Conservation (phyloP, 2,797 vertebrate genomes). For the Amblyopsis hoosieri region DNA sequence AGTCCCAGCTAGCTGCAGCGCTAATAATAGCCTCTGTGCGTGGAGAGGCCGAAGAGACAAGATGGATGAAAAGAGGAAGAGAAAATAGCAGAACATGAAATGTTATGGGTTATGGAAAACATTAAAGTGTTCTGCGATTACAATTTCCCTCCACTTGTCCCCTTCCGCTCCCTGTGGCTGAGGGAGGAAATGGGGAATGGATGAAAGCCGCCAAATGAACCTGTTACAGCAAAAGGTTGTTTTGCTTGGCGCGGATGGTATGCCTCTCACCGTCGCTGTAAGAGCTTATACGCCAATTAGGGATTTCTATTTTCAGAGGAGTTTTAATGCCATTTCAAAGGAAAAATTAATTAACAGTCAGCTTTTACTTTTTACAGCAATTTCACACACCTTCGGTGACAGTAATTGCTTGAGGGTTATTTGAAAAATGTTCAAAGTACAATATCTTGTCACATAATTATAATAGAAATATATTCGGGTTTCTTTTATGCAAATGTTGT, state of each 20-base stretch:
- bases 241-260: conserved; percentile 48
- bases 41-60: conserved; percentile 4
- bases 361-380: conserved; percentile 68
- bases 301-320: conserved; percentile 69
- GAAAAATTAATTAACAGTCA: conserved; percentile 69
- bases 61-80: conserved; percentile 6
- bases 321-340: conserved; percentile 73
- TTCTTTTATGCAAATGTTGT: conserved; percentile 27
- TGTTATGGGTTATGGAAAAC: neutral
- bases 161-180: conserved; percentile 28
- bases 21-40: too few species aligned
- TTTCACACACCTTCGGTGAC: conserved; percentile 69
- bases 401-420: conserved; percentile 66
- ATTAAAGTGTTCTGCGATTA: too few species aligned
- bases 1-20: too few species aligned
- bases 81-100: neutral
- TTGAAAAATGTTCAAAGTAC: conserved; percentile 59
- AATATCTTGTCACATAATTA: conserved; percentile 47
- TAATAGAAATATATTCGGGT: conserved; percentile 42
- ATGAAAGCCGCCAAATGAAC: conserved; percentile 56
- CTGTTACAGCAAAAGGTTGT: conserved; percentile 51
- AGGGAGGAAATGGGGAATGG: conserved; percentile 39
- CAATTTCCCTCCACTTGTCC: conserved; percentile 9
- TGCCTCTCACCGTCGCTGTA: conserved; percentile 50
- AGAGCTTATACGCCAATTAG: conserved; percentile 63